phyloP scores from a whole-genome alignment of 2,113 vertebrate species.

The Orcinus orca region DNA sequence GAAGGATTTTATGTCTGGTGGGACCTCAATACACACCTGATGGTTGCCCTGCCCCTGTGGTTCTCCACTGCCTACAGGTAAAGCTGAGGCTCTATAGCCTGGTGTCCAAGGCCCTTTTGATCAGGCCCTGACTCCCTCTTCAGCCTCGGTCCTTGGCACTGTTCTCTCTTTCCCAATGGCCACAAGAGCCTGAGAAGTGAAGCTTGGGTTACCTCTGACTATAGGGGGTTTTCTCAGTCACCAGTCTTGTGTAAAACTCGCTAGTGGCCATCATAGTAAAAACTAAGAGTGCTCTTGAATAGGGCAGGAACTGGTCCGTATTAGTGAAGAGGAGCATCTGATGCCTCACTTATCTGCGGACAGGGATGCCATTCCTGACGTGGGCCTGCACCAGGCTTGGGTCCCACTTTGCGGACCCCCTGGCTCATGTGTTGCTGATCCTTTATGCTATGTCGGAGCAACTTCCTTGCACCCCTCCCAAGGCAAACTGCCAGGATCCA shows the following conservation, averaged over 20 bases:
- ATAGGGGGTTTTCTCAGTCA: not conserved
- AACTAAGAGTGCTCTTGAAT: not conserved
- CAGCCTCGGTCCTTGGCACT: not conserved
- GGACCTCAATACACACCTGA: not conserved
- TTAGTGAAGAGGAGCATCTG: not conserved
- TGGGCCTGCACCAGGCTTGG: not conserved
- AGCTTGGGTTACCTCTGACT: not conserved
- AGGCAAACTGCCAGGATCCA: not conserved
- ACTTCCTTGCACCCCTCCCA: not conserved
- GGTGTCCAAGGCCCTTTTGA: too few species aligned
- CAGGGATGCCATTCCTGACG: not conserved
- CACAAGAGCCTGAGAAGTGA: not conserved
- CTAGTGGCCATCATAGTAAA: not conserved
- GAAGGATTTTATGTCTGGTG: not conserved
- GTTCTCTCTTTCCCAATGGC: not conserved
- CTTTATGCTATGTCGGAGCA: not conserved
- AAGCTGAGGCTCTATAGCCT: rapidly evolving
- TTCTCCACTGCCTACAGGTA: not conserved
- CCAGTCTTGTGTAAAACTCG: not conserved
- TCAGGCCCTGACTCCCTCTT: not conserved
- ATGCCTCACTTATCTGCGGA: not conserved
- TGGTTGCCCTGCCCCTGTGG: not conserved
- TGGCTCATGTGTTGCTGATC: not conserved
- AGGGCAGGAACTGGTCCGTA: not conserved
- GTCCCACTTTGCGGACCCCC: not conserved